A percentile compares a stretch with the other conserved stretches of the same genome.
These are phyloP conservation scores for Sarcophaga rosellei DNA, from an alignment of 2,888 invertebrate genomes.

Conservation along the genomic window DNA sequence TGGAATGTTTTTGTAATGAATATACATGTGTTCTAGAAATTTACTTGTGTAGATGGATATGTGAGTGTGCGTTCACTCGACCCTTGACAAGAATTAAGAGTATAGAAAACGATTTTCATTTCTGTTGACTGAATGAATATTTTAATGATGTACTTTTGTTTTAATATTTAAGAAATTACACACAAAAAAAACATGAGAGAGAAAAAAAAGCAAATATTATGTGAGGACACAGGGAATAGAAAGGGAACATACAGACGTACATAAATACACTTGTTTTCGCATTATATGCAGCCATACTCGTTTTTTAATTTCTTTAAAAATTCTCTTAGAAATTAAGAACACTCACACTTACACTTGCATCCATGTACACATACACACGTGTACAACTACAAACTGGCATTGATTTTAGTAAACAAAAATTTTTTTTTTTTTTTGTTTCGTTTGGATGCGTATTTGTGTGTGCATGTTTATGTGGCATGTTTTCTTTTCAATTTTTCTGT, in stretches of 20 bases:
- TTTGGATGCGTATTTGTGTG: background rate
- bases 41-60: background rate
- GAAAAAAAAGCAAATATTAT: slow-evolving; percentile 6
- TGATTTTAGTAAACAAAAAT: background rate
- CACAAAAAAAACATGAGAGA: background rate
- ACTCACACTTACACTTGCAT: background rate
- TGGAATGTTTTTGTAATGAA: background rate
- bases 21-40: no score
- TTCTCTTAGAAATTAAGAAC: slow-evolving; percentile 13
- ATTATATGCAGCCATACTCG: background rate
- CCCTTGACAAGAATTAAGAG: slow-evolving; percentile 59
- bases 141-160: slow-evolving; percentile 69
- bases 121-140: slow-evolving; percentile 63
- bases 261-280: no score
- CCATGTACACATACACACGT: background rate
- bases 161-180: slow-evolving; percentile 26
- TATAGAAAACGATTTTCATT: slow-evolving; percentile 44
- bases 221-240: background rate
- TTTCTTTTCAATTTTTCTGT: no score
- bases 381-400: background rate
- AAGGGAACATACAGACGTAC: slow-evolving; percentile 1
- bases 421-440: no score
- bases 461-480: background rate
- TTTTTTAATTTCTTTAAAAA: slow-evolving; percentile 32
- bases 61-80: slow-evolving; percentile 58